Base-by-base conservation (phyloP, 2,888 invertebrate species). In the Drosophila dives region DNA sequence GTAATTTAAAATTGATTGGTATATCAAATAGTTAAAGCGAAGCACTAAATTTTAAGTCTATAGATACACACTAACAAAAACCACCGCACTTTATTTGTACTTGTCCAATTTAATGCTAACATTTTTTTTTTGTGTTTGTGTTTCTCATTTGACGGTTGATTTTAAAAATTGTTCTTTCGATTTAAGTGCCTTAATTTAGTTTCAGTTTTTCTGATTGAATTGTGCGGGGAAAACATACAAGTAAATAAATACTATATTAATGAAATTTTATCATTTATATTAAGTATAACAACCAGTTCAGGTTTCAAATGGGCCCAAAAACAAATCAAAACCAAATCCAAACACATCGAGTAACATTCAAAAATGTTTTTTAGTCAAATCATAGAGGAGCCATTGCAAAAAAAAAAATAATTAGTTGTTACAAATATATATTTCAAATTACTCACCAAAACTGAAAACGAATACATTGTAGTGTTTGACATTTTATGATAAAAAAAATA, bases 291-390 rank as follows among this genome's bases (percentile, higher is more conserved):
- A 83, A 83, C 78, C 80, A 81, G 78, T 89, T 89, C 90, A 89
- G 89, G 89, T 89, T 89, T 89, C 89, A 89, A 81, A 78, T 72
- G 88, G 89, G 89, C 90, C 89, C 89, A 90, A 76, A 65, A 69
- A 59, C 60, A 66, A 83, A 81, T 80, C 53, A 63, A 72, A 70
- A 33, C 63, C 26, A 34, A 80, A 72, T 66, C 66, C 68, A 64
- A 80, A 87, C 80, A 89, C 89, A 87, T 89, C 85, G 90, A 87
- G 70, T 70, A 78, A 74, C 81, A 86, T 86, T 83, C 73, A 87
- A 81, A 86, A 81, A 86, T 86, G 82, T 89, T 89, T 81, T 86
- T 82, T 80, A 89, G 81, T 74, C 65, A 42, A 78, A 76, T 55
- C 58, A 53, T 48, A 66, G 48, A 23, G 29, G 62, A 49, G 15